Evolutionary conservation across 2,797 vertebrate species (phyloP).

Genomic region (Hephaestus fuliginosus): DNA sequence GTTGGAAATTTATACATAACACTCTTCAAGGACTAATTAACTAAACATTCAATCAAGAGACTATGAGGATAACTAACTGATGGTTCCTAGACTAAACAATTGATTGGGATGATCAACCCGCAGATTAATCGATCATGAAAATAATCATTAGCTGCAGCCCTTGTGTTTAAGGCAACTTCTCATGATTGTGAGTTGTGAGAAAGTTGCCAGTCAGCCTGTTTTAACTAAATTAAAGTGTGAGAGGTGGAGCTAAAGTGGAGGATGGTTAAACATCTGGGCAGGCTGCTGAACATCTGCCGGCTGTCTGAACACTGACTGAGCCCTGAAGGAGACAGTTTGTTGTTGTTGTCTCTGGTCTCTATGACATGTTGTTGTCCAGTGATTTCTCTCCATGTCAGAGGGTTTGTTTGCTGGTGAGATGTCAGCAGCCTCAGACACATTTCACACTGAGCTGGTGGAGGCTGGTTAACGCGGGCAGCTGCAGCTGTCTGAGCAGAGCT

Average conservation of each 20-base stretch:
- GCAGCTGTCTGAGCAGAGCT: too few species aligned
- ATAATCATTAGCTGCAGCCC: background rate
- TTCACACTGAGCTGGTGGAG: too few species aligned
- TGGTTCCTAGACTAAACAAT: too few species aligned
- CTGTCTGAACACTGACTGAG: conserved; percentile 2
- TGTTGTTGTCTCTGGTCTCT: too few species aligned
- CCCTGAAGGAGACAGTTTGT: background rate
- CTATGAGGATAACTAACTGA: too few species aligned
- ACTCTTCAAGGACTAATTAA: background rate
- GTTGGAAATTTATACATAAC: background rate
- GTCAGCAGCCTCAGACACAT: conserved; percentile 35
- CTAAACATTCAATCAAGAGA: background rate
- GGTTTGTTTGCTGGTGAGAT: conserved; percentile 34
- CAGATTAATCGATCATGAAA: background rate
- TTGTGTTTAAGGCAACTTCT: background rate
- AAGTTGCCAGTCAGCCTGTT: conserved; percentile 13
- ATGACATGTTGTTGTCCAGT: background rate
- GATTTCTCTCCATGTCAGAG: background rate
- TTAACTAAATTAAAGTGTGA: background rate
- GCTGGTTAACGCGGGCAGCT: too few species aligned
- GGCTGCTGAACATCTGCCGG: conserved; percentile 35
- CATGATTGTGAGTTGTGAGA: background rate
- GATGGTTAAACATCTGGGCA: conserved; percentile 27
- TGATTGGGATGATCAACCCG: too few species aligned
- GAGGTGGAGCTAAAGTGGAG: background rate